Evolutionary conservation across 2,797 vertebrate species (phyloP).

Genomic region (Poecile montanus): DNA sequence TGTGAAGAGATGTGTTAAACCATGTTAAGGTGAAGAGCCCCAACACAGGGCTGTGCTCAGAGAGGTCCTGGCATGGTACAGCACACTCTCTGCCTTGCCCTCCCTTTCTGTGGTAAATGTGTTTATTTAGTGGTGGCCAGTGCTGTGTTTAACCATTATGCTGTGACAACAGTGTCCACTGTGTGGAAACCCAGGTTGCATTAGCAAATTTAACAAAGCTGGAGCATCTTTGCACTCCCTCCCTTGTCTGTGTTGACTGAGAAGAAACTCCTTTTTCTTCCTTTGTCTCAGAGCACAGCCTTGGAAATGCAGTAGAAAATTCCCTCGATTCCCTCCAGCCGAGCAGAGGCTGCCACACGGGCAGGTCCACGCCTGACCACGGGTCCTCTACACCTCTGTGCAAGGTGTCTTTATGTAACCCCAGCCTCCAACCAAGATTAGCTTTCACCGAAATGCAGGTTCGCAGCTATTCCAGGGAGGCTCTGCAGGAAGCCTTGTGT

Average conservation of each 20-base stretch:
- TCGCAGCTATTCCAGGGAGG: not conserved
- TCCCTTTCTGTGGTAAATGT: not conserved
- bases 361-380: not conserved
- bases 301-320: not conserved
- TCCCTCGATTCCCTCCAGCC: not conserved
- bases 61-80: rapidly evolving
- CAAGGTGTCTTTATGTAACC: not conserved
- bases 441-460: not conserved
- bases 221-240: not conserved
- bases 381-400: rapidly evolving
- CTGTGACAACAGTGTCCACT: not conserved
- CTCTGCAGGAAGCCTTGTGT: not conserved
- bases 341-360: not conserved
- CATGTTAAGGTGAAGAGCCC: not conserved
- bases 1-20: not conserved
- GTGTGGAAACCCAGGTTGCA: not conserved
- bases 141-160: not conserved
- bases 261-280: not conserved
- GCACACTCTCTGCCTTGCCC: not conserved
- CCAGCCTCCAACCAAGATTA: not conserved
- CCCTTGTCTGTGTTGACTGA: not conserved
- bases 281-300: not conserved
- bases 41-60: not conserved
- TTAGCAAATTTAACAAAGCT: not conserved
- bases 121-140: not conserved